Evolutionary conservation across 1,140 invertebrate genomes (phyloP), one percentile per base, ranked within the genome.

Genomic region (Cyclargus thomasi): DNA sequence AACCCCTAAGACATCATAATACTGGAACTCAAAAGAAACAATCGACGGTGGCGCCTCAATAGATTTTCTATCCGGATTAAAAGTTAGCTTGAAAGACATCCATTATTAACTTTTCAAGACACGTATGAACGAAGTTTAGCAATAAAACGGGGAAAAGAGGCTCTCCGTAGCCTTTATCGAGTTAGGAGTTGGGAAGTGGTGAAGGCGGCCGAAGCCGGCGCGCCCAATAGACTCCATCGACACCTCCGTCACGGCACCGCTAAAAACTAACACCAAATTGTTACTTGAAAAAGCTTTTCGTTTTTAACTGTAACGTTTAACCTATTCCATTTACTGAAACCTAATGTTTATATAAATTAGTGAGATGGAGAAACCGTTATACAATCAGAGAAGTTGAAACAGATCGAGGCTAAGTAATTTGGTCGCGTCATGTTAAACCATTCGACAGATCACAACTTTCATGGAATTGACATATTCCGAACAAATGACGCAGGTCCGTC

Each of bases 121-220:
- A 70, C 68, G 68, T 70, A 70, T 67, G 68, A 70, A 67, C 39
- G 20, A 87, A 85, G 73, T 87, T 87, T 82, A 70, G 77, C 79
- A 88, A 88, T 88, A 88, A 86, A 88, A 85, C 69, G 76, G 72
- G 75, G 80, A 84, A 86, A 85, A 80, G 79, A 77, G 78, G 78
- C 79, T 80, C 75, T 70, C 74, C 74, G 74, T 75, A 79, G 83
- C 85, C 81, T 81, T 85, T 81, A 82, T 74, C 71, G 70, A 85
- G 81, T 81, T 83, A 81, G 80, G 55, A 84, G 75, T 85, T 86
- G 74, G 79, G 84, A 86, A 88, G 81, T 79, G 78, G 78, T 76
- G 79, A 75, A 35, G 67, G 67, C 29, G 67, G 67, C 29, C 72
- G 65, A 63, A 70, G 39, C 62, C 75, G 80, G 72, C 73, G 75